These are phyloP conservation scores for Drosophila obscura DNA, from an alignment of 1,140 invertebrate species.

Conservation along the genomic window DNA sequence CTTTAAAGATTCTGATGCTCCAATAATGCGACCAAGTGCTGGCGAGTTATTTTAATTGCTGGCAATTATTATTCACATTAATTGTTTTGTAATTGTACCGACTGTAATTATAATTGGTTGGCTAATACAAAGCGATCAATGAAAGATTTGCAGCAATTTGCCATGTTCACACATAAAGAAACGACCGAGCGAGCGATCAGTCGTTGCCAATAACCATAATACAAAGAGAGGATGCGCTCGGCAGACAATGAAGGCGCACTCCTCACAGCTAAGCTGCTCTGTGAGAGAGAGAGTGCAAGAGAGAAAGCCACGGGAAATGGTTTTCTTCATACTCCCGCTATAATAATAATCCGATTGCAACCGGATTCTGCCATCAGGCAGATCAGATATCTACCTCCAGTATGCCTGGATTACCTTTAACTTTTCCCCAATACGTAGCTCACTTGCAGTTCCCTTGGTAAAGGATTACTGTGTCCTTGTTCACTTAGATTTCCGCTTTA, in stretches of 20 bases:
- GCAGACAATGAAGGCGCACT: no score
- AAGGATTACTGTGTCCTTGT: constrained; percentile 67
- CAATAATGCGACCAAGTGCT: constrained; percentile 55
- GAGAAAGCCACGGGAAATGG: no score
- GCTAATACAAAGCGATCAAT: constrained; percentile 29
- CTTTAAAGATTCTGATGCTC: constrained; percentile 12
- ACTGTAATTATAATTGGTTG: constrained; percentile 18
- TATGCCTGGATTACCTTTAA: no score
- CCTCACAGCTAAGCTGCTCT: no score
- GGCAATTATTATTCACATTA: constrained; percentile 52
- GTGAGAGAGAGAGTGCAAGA: no score
- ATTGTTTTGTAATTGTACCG: constrained; percentile 57
- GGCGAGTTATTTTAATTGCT: constrained; percentile 55
- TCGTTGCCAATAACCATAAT: no score
- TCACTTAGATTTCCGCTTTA: constrained; percentile 52
- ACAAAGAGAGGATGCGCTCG: no score
- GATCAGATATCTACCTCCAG: no score
- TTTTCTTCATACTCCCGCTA: no score
- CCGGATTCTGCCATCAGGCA: no score
- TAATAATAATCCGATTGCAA: no score
- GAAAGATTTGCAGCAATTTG: constrained; percentile 15
- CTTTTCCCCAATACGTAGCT: constrained; percentile 28
- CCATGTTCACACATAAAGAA: constrained; percentile 32
- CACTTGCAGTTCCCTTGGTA: constrained; percentile 56
- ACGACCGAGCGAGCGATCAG: no score